A percentile compares a stretch with the other conserved stretches of the same genome.
Evolutionary conservation across 2,888 invertebrate species (phyloP).

Genomic region (Octonoba sinensis): DNA sequence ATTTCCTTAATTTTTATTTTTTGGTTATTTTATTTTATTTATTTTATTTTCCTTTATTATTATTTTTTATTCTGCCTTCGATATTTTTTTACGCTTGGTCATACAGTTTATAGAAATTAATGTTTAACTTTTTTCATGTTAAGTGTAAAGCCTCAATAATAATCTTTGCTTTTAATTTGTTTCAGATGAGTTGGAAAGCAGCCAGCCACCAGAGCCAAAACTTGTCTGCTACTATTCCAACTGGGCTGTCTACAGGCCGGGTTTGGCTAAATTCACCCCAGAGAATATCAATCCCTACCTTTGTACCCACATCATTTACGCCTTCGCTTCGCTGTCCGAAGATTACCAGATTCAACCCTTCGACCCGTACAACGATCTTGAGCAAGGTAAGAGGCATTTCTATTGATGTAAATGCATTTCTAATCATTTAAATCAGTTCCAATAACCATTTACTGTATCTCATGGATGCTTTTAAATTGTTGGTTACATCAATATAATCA

Average conservation of each 20-base stretch:
- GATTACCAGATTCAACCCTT: constrained; percentile 92
- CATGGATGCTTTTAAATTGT: too few species aligned
- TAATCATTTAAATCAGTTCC: too few species aligned
- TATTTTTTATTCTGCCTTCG: too few species aligned
- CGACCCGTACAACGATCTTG: constrained; percentile 95
- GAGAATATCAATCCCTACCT: constrained; percentile 95
- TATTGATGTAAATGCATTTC: not conserved
- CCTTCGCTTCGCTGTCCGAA: constrained; percentile 72
- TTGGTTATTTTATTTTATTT: too few species aligned
- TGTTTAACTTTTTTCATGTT: too few species aligned
- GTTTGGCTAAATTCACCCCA: constrained; percentile 90
- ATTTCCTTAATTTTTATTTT: too few species aligned
- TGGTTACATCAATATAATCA: too few species aligned
- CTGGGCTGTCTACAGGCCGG: constrained; percentile 75
- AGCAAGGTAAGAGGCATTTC: constrained; percentile 80
- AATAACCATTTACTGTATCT: too few species aligned
- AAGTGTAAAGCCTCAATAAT: not conserved
- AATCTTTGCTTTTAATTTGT: not conserved
- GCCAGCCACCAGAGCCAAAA: constrained; percentile 59
- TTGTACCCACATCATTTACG: constrained; percentile 73
- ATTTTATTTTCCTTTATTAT: too few species aligned
- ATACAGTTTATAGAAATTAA: too few species aligned
- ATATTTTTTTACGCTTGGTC: too few species aligned
- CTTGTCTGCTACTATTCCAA: constrained; percentile 68
- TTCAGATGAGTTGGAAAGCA: constrained; percentile 36